phyloP scores from a whole-genome alignment of 2,113 vertebrate species.

The Centropristis striata region DNA sequence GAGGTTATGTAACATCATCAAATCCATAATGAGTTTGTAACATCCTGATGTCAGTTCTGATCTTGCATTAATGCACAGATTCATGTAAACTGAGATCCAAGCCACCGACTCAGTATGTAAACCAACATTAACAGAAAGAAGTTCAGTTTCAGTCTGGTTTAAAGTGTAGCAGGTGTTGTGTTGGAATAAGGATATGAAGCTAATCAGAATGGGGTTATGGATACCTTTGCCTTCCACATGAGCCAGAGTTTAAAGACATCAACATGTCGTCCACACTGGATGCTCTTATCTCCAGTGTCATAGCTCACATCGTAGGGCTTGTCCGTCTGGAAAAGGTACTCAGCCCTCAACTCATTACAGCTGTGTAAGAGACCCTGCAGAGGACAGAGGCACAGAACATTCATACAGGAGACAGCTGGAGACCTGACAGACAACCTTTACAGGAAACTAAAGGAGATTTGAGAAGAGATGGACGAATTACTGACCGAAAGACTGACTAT shows the following conservation, averaged over 20 bases:
- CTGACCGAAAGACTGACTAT: too few species aligned
- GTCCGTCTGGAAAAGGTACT: slow-evolving; percentile 85
- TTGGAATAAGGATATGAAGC: background rate
- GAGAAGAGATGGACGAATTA: too few species aligned
- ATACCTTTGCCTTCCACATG: slow-evolving; percentile 86
- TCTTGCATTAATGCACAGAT: background rate
- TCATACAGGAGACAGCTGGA: background rate
- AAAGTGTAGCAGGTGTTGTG: background rate
- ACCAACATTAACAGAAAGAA: background rate
- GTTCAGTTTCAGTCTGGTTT: background rate
- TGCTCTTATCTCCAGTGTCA: slow-evolving; percentile 82
- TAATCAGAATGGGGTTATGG: background rate
- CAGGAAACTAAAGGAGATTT: too few species aligned
- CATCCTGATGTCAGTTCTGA: background rate
- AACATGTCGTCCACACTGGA: slow-evolving; percentile 81
- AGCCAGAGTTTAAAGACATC: slow-evolving; percentile 85
- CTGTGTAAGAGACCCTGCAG: slow-evolving; percentile 75
- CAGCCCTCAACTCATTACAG: slow-evolving; percentile 79
- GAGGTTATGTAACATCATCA: background rate
- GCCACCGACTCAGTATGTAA: background rate
- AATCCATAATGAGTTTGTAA: background rate
- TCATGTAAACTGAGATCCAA: background rate
- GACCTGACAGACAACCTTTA: background rate
- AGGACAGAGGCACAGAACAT: background rate
- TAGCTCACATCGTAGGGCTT: slow-evolving; percentile 80